Percentiles rank a stretch among this genome's conserved stretches.
Conservation (phyloP, 2,113 vertebrate genomes). For the Varanus komodoensis region DNA sequence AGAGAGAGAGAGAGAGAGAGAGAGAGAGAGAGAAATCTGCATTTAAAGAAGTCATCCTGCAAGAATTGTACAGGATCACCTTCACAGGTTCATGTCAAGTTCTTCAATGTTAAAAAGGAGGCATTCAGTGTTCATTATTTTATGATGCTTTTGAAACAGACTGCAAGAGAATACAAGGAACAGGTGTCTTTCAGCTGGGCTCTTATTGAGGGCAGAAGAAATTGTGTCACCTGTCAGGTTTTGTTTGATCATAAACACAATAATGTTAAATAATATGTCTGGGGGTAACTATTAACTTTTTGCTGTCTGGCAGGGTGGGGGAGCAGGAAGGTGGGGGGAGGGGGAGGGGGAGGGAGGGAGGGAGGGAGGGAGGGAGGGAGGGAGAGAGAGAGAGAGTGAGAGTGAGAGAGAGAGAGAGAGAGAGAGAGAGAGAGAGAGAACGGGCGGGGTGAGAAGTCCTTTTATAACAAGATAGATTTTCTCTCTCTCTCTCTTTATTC, state of each 20-base stretch:
- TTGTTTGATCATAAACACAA: background rate
- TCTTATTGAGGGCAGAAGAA: background rate
- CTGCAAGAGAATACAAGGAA: background rate
- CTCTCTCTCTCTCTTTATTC: background rate
- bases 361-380: too few species aligned
- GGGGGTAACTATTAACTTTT: background rate
- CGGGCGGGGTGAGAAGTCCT: background rate
- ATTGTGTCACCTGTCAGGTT: conserved; percentile 6
- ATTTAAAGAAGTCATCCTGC: background rate
- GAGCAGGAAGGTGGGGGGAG: too few species aligned
- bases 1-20: background rate
- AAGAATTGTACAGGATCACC: fast-evolving
- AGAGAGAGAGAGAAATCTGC: background rate
- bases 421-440: background rate
- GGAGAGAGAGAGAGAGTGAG: too few species aligned
- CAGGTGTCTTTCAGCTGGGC: background rate
- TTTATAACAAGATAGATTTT: background rate
- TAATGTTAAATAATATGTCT: background rate
- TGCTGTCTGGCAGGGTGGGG: background rate
- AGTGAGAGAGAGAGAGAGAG: too few species aligned
- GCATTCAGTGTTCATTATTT: background rate
- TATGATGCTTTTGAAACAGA: conserved; percentile 1
- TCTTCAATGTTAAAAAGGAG: background rate
- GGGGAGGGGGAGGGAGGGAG: too few species aligned
- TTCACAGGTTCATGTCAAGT: background rate